Evolutionary conservation across 2,797 vertebrate species (phyloP), one percentile per base, ranked within the genome.

Genomic region (Fistularia commersonii): DNA sequence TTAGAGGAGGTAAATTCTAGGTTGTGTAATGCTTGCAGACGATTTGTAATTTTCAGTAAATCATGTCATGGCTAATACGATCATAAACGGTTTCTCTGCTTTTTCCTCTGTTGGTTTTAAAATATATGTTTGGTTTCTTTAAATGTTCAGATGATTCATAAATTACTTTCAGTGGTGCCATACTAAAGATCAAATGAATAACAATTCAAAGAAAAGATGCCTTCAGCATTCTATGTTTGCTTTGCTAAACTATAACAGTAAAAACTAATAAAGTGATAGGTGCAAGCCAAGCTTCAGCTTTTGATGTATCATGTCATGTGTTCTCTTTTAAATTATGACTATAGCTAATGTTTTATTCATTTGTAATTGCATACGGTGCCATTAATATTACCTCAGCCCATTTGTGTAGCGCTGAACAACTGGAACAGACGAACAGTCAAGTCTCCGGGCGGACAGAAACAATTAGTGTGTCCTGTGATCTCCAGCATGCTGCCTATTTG

Each of bases 161-260:
- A 64, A 80, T 89, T 83, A 76, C 80, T 89, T 92, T 90, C 83
- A 88, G 90, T 89, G 89, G 83, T 94, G 88, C 91, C 87, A 90
- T 86, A 86, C 82, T 85, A 81, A 78, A 82, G 66, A 67, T 91
- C 81, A 81, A 81, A 92, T 66, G 60, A 78, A 77, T 89, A 88
- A 76, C 60, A 76, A 53, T 81, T 81, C 84, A 84, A 89, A 87
- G 81, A 94, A 90, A 89, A 32, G 80, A 93, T 93, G 93, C 93
- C 94, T 97, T 97, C 92, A 89, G 92, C 88, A 76, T 90, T 91
- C 82, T 82, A 85, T 92, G 89, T 95, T 95, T 95, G 94, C 94
- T 94, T 95, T 95, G 93, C 94, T 94, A 92, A 91, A 91, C 80
- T 88, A 87, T 87, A 88, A 89, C 62, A 80, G 78, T 90, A 90